A percentile compares a stretch with the other conserved stretches of the same genome.
These are phyloP conservation scores for Hydropotes inermis DNA, from an alignment of 2,113 vertebrate genomes.

Conservation along the genomic window DNA sequence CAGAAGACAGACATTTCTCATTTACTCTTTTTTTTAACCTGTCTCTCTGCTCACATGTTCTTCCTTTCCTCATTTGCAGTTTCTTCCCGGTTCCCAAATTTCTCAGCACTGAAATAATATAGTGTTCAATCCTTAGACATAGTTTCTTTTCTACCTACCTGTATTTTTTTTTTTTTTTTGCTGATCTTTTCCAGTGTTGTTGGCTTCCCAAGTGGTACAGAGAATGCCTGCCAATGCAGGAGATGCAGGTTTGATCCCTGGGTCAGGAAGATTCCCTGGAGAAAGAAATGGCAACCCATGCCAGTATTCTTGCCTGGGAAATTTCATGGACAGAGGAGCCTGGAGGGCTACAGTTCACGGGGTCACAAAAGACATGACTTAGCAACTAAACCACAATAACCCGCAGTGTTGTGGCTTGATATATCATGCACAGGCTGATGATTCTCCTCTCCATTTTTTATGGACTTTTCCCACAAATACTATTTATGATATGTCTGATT, in stretches of 20 bases:
- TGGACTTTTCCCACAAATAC: neutral
- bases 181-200: neutral
- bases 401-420: accelerated
- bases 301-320: neutral
- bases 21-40: neutral
- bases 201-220: neutral
- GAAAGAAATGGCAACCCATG: neutral
- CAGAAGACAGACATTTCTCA: neutral
- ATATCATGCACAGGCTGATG: neutral
- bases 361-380: neutral
- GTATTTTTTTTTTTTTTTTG: neutral
- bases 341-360: neutral
- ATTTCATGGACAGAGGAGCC: neutral
- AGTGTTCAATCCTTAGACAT: neutral
- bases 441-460: neutral
- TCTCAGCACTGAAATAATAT: neutral
- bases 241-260: neutral
- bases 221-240: neutral
- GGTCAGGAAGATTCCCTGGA: neutral
- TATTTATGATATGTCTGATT: neutral
- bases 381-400: neutral
- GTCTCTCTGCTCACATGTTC: neutral
- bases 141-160: neutral
- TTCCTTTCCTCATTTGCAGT: neutral
- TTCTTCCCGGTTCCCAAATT: neutral